Evolutionary conservation across 2,888 invertebrate genomes (phyloP).

Genomic region (Lithophane leautieri): DNA sequence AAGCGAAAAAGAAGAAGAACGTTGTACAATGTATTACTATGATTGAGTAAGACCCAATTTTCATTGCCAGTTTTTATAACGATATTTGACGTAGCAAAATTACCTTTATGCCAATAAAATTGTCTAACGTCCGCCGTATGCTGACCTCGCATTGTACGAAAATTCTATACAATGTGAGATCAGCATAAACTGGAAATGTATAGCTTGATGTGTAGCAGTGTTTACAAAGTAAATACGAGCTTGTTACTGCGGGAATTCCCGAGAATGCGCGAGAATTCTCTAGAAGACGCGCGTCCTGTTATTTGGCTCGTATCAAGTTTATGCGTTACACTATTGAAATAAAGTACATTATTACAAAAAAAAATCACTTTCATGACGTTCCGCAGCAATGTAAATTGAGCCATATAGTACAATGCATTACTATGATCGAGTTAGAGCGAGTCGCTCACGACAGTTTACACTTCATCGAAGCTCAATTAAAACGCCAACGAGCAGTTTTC

Average conservation of each 20-base stretch:
- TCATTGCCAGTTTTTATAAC: background rate
- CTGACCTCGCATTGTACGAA: too few species aligned
- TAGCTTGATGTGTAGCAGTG: too few species aligned
- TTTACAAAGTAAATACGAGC: background rate
- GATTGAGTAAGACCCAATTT: constrained; percentile 23
- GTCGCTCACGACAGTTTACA: constrained; percentile 44
- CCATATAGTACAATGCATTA: constrained; percentile 53
- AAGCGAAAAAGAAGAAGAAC: too few species aligned
- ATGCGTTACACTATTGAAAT: background rate
- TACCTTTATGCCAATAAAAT: background rate
- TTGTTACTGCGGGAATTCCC: background rate
- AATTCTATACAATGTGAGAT: too few species aligned
- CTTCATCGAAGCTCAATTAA: constrained; percentile 53
- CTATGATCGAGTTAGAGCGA: constrained; percentile 58
- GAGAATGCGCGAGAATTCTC: background rate
- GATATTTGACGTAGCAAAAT: background rate
- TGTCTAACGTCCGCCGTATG: background rate
- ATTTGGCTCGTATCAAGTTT: background rate
- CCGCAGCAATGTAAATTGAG: background rate
- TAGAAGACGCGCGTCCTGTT: background rate
- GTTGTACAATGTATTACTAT: constrained; percentile 56
- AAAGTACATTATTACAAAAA: background rate
- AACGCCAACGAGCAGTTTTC: constrained; percentile 51
- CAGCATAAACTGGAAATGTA: too few species aligned
- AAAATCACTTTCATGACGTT: background rate